Conservation (phyloP, 2,797 vertebrate species). For the Cyprinodon diabolis region DNA sequence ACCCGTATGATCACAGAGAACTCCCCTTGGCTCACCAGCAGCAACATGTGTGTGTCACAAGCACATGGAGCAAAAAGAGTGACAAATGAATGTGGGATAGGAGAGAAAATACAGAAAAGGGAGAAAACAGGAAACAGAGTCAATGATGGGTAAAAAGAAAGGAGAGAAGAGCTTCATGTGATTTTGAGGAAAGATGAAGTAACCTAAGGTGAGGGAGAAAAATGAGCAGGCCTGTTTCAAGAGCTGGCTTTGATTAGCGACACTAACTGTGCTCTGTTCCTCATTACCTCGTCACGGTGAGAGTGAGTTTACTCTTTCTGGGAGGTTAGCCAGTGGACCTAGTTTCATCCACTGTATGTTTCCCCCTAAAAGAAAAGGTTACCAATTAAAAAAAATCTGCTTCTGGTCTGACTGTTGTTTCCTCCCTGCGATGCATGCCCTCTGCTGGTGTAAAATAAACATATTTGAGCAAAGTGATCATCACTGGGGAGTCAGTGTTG, state of each 20-base stretch:
- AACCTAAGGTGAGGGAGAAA: constrained; percentile 60
- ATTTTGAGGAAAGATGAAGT: constrained; percentile 64
- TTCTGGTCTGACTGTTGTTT: constrained; percentile 54
- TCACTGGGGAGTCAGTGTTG: constrained; percentile 8
- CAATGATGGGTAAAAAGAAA: constrained; percentile 49
- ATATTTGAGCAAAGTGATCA: constrained; percentile 46
- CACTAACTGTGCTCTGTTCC: constrained; percentile 75
- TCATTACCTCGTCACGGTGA: constrained; percentile 68
- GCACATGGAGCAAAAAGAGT: constrained; percentile 23
- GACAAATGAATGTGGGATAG: constrained; percentile 27
- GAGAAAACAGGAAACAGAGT: constrained; percentile 45
- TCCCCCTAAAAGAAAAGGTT: constrained; percentile 27
- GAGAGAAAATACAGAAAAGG: constrained; percentile 23
- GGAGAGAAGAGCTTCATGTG: constrained; percentile 42
- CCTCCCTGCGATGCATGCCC: constrained; percentile 37
- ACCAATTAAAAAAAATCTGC: constrained; percentile 53
- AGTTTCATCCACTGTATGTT: constrained; percentile 36
- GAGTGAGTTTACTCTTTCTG: constrained; percentile 30
- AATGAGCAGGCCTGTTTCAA: constrained; percentile 75
- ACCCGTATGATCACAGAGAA: constrained; percentile 52
- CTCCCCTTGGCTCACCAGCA: constrained; percentile 34
- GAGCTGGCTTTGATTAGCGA: constrained; percentile 83
- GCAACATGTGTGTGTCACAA: constrained; percentile 37
- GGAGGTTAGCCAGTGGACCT: constrained; percentile 27
- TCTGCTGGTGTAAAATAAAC: constrained; percentile 44